phyloP scores from a whole-genome alignment of 2,888 invertebrate species.

The Thereva nobilitata region DNA sequence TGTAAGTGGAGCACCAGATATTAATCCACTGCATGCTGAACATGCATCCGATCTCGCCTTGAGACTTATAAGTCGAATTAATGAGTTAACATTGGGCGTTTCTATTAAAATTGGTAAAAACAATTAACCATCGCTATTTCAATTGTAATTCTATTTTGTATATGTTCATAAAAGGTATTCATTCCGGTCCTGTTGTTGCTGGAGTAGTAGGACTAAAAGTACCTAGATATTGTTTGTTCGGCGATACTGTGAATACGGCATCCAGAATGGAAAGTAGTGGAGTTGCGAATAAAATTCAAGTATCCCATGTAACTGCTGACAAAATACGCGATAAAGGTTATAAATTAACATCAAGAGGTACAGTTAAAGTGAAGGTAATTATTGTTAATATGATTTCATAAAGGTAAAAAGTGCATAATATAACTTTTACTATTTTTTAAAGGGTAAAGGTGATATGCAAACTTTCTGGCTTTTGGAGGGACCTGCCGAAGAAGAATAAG shows the following conservation, averaged over 20 bases:
- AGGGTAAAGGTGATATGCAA: constrained; percentile 90
- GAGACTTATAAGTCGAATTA: constrained; percentile 71
- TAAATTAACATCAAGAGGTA: constrained; percentile 70
- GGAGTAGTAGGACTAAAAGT: constrained; percentile 85
- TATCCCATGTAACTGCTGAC: constrained; percentile 72
- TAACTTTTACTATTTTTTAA: constrained; percentile 45
- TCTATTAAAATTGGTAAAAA: constrained; percentile 67
- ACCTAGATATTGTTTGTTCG: constrained; percentile 86
- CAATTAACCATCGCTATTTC: neutral
- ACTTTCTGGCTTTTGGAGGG: constrained; percentile 77
- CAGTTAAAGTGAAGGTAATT: constrained; percentile 76
- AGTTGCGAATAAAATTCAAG: constrained; percentile 73
- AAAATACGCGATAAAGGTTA: constrained; percentile 70
- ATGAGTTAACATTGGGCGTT: constrained; percentile 60
- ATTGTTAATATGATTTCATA: constrained; percentile 11
- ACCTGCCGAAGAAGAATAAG: constrained; percentile 51
- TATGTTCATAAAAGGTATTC: constrained; percentile 64
- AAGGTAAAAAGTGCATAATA: neutral
- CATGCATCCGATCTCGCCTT: constrained; percentile 79
- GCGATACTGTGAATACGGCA: constrained; percentile 89
- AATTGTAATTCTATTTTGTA: neutral
- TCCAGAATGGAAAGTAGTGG: constrained; percentile 80
- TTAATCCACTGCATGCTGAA: constrained; percentile 72
- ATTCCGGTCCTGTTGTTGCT: constrained; percentile 86
- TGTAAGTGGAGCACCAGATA: constrained; percentile 85